phyloP scores from a whole-genome alignment of 2,797 vertebrate species.

The Limosa lapponica region DNA sequence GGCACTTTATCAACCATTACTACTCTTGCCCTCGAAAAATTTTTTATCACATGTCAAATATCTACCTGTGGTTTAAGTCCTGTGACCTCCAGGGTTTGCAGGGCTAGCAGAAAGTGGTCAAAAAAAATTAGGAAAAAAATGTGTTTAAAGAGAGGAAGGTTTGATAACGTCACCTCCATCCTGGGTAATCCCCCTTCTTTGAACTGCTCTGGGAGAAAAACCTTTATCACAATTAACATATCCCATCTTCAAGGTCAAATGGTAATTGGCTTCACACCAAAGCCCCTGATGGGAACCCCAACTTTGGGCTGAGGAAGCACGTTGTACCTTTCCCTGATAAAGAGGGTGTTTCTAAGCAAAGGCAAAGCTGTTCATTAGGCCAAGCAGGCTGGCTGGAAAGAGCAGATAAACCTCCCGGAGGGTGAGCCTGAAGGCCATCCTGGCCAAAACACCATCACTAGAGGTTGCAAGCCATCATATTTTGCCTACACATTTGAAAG shows the following conservation, averaged over 20 bases:
- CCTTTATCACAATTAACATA: neutral
- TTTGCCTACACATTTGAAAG: neutral
- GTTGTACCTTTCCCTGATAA: accelerated
- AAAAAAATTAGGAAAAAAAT: neutral
- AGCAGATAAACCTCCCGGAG: neutral
- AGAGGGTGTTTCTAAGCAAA: neutral
- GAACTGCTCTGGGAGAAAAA: neutral
- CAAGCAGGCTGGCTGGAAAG: neutral
- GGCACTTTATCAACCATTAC: slow-evolving; percentile 28
- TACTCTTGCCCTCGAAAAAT: neutral
- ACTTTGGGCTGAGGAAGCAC: neutral
- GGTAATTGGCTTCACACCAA: neutral
- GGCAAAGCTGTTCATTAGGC: neutral
- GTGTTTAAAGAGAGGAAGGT: neutral
- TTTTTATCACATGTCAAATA: neutral
- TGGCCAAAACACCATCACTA: neutral
- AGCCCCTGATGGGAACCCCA: neutral
- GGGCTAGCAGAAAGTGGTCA: neutral
- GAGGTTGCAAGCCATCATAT: neutral
- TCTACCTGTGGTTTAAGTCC: neutral
- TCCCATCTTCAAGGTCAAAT: neutral
- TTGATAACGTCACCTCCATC: neutral
- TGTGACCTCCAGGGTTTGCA: neutral
- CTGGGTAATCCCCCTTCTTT: neutral
- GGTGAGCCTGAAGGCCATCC: neutral